Percentiles rank a stretch among this genome's conserved stretches.
phyloP scores from a whole-genome alignment of 2,888 invertebrate species.

The Tenthredo amoena region DNA sequence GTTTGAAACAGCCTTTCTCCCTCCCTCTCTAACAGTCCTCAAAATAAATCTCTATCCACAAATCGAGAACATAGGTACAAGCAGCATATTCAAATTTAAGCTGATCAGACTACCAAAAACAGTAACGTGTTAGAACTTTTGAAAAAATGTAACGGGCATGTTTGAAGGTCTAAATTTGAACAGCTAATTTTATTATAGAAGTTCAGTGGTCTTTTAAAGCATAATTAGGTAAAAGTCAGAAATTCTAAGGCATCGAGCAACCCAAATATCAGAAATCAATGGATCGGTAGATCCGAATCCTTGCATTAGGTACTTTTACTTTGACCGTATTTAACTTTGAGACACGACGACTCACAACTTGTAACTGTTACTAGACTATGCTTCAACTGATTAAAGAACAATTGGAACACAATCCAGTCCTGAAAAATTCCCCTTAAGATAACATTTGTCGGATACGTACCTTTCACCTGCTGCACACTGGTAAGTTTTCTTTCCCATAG shows the following conservation, averaged over 20 bases:
- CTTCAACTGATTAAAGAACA: background rate
- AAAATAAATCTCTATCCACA: slow-evolving; percentile 24
- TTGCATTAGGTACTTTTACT: no score
- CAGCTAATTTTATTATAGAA: no score
- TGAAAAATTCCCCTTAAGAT: background rate
- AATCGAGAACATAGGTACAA: background rate
- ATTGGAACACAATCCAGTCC: background rate
- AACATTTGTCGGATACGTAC: slow-evolving; percentile 77
- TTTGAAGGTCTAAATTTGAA: no score
- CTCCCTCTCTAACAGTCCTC: background rate
- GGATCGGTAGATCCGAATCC: no score
- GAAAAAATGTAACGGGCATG: slow-evolving; percentile 9
- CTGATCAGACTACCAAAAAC: background rate
- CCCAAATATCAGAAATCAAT: no score
- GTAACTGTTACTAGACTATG: no score
- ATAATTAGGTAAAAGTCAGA: no score
- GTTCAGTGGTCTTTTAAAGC: no score
- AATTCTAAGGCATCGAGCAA: no score
- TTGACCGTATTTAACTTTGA: no score
- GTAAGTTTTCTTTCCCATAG: slow-evolving; percentile 97
- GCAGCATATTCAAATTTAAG: slow-evolving; percentile 7
- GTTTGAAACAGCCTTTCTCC: slow-evolving; percentile 30
- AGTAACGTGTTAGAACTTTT: background rate
- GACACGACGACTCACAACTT: no score
- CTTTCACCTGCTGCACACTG: slow-evolving; percentile 96